phyloP scores from a whole-genome alignment of 2,888 invertebrate genomes.

The Lasioglossum calceatum region DNA sequence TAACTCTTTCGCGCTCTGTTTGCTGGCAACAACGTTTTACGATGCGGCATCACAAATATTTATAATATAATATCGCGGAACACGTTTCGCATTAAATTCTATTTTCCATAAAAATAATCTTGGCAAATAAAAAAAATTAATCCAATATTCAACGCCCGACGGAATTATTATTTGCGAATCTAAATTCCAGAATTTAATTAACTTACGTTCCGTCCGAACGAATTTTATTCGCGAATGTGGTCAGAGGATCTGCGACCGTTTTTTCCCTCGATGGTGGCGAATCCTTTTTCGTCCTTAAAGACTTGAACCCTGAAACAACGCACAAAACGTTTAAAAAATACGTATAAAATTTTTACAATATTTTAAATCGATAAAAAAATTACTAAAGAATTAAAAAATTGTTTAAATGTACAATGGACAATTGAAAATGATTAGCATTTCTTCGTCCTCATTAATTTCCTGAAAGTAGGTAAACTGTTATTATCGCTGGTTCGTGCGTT shows the following conservation, averaged over 20 bases:
- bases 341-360: not conserved
- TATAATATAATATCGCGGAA: not conserved
- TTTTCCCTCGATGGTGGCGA: not conserved
- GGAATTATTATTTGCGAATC: not conserved
- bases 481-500: too few relatives aligned
- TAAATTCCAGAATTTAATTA: not conserved
- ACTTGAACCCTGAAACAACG: slow-evolving; percentile 31
- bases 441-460: not conserved
- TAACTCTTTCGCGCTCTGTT: slow-evolving; percentile 56
- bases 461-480: not conserved
- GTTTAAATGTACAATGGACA: too few relatives aligned
- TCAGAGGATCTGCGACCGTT: slow-evolving; percentile 37
- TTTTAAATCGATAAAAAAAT: not conserved
- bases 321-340: not conserved
- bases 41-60: not conserved
- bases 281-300: slow-evolving; percentile 30
- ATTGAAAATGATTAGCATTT: too few relatives aligned
- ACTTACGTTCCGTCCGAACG: slow-evolving; percentile 27
- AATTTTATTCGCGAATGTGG: slow-evolving; percentile 26
- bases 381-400: not conserved
- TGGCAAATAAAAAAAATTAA: not conserved
- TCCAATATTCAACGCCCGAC: not conserved
- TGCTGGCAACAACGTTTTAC: slow-evolving; percentile 39
- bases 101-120: not conserved
- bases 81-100: not conserved